phyloP scores from a whole-genome alignment of 2,113 vertebrate species.

The Sula dactylatra region DNA sequence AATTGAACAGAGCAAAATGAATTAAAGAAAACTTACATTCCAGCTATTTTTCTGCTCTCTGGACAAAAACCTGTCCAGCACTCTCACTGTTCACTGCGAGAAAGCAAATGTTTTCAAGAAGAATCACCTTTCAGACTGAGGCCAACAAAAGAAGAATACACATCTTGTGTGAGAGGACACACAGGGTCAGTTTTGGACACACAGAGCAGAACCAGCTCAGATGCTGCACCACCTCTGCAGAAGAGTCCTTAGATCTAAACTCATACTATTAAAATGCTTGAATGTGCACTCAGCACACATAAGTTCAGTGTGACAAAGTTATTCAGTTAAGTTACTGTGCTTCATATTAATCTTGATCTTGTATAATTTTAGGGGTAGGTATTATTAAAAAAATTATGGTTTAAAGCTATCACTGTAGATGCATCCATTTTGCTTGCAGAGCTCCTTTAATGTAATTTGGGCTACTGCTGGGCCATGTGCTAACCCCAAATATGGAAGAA shows the following conservation, averaged over 20 bases:
- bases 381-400: background rate
- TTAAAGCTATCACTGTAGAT: background rate
- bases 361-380: background rate
- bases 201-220: background rate
- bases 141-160: background rate
- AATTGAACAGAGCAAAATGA: background rate
- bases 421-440: background rate
- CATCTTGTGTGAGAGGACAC: background rate
- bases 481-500: background rate
- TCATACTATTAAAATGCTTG: background rate
- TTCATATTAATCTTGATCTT: background rate
- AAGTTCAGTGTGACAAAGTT: background rate
- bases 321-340: background rate
- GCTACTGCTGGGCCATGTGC: background rate
- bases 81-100: background rate
- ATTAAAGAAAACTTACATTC: background rate
- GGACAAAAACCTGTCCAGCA: background rate
- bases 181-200: background rate
- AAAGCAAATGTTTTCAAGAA: background rate
- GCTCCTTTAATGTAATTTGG: background rate
- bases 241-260: background rate
- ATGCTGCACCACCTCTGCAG: background rate
- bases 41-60: background rate
- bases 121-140: background rate
- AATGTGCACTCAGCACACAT: background rate